phyloP scores from a whole-genome alignment of 2,888 invertebrate genomes.

The Hydriomena furcata region DNA sequence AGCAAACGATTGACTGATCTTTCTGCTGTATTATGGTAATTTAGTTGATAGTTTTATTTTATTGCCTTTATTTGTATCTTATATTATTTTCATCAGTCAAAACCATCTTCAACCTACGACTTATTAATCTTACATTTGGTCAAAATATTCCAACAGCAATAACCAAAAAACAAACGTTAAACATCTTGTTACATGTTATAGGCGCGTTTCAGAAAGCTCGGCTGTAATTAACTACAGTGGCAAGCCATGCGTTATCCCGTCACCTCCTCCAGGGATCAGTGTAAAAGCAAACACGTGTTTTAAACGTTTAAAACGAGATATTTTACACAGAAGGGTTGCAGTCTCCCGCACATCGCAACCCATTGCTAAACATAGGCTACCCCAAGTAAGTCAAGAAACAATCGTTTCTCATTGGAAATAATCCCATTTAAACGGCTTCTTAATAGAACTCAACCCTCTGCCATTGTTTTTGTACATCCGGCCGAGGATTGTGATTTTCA shows the following conservation, averaged over 20 bases:
- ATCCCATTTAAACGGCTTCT: conserved; percentile 62
- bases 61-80: too few relatives aligned
- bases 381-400: conserved; percentile 36
- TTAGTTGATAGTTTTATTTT: too few relatives aligned
- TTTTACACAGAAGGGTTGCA: conserved; percentile 78
- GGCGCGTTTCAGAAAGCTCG: conserved; percentile 23
- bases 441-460: conserved; percentile 65
- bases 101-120: too few relatives aligned
- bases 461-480: conserved; percentile 74
- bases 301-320: conserved; percentile 73
- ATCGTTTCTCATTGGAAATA: conserved; percentile 62
- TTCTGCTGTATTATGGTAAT: too few relatives aligned
- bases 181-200: conserved; percentile 12
- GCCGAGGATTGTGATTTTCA: conserved; percentile 41
- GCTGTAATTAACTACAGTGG: conserved; percentile 57
- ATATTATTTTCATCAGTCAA: too few relatives aligned
- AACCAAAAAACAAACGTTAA: neutral
- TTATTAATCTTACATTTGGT: neutral
- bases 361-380: conserved; percentile 70
- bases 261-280: conserved; percentile 63
- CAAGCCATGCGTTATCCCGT: conserved; percentile 62
- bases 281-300: conserved; percentile 75
- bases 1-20: too few relatives aligned
- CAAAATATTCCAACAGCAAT: neutral
- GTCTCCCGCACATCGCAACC: conserved; percentile 54